A percentile compares a stretch with the other conserved stretches of the same genome.
phyloP scores from a whole-genome alignment of 2,797 vertebrate genomes.

The Rhynchotus rufescens region DNA sequence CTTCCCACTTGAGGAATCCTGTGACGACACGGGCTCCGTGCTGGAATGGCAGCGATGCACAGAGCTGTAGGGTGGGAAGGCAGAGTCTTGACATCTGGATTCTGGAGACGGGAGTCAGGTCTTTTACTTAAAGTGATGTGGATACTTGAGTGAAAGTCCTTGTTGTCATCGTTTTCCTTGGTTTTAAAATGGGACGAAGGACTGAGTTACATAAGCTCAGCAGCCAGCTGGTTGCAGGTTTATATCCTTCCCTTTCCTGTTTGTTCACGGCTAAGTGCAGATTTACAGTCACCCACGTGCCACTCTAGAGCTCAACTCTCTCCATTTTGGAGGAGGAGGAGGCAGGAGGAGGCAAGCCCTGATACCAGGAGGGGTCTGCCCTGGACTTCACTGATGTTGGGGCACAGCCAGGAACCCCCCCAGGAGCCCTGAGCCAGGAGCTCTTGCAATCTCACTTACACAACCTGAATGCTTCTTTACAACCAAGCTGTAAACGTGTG shows the following conservation, averaged over 20 bases:
- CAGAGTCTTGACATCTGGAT: neutral
- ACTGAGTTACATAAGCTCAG: neutral
- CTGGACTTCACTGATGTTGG: neutral
- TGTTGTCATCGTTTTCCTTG: neutral
- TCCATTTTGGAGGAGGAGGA: neutral
- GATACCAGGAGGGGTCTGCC: neutral
- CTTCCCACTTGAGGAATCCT: neutral
- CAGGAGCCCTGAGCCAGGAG: fast-evolving
- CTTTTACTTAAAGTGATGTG: neutral
- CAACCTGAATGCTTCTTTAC: neutral
- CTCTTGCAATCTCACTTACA: neutral
- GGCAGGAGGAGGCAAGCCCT: neutral
- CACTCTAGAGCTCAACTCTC: neutral
- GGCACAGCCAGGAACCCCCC: fast-evolving
- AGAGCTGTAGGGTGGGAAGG: neutral
- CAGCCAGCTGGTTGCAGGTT: neutral
- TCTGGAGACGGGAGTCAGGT: neutral
- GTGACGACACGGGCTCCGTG: neutral
- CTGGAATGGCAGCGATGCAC: neutral
- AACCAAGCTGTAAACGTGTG: neutral
- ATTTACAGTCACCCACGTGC: neutral
- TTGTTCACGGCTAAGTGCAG: neutral
- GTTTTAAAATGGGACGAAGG: neutral
- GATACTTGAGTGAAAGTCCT: neutral
- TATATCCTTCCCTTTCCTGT: neutral